phyloP scores from a whole-genome alignment of 2,888 invertebrate species.

The Lutraria lutraria region DNA sequence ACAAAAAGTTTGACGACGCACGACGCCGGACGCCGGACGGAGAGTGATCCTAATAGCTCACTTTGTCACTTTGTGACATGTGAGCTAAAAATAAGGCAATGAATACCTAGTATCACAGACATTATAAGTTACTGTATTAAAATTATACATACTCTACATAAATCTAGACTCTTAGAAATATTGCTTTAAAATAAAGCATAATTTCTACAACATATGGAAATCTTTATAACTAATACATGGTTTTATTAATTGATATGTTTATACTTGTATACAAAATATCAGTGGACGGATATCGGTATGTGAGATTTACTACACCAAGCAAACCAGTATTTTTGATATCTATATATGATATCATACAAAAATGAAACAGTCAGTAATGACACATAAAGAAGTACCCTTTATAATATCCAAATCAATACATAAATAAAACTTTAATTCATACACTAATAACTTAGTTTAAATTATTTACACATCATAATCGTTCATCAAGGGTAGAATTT shows the following conservation, averaged over 20 bases:
- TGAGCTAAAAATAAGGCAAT: conserved; percentile 2
- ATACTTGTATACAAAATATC: not conserved
- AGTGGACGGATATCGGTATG: not conserved
- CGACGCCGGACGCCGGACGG: no score
- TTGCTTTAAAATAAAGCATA: not conserved
- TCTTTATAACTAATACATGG: not conserved
- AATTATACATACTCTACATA: not conserved
- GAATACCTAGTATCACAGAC: not conserved
- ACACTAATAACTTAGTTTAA: no score
- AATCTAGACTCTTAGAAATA: not conserved
- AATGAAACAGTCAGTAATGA: not conserved
- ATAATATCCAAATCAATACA: not conserved
- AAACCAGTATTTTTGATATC: no score
- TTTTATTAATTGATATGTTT: not conserved
- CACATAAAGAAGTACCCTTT: not conserved
- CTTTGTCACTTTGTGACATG: no score
- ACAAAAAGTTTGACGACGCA: no score
- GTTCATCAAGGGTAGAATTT: not conserved
- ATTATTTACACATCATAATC: no score
- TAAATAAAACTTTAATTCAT: not conserved
- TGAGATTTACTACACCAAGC: no score
- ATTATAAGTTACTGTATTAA: not conserved
- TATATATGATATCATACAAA: no score
- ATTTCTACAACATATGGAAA: not conserved
- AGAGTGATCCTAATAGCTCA: no score